Evolutionary conservation across 2,888 invertebrate species (phyloP), one percentile per base, ranked within the genome.

Genomic region (Leptopterna dolabrata): DNA sequence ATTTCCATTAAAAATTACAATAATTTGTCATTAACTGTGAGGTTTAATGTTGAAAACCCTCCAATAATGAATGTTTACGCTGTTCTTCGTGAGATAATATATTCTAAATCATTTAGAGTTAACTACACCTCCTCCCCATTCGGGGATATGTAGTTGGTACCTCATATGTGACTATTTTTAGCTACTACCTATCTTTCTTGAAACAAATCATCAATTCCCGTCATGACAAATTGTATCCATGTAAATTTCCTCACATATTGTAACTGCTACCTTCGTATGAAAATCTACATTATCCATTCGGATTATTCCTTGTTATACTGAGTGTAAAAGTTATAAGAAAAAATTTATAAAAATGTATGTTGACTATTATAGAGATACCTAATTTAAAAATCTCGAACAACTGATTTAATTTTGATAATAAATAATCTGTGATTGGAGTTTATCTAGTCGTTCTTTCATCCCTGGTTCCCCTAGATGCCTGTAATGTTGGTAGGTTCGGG

Each of bases 391-490:
- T 55, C 27, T 82, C 55, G 81, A 63, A 82, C 51, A 63, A 82
- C 81, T 41, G 81, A 82, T 82, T 82, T 82, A 82, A 82, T 82
- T 82, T 82, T 82, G 81, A 82, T 82, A 82, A 82, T 82, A 82
- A 82, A 82, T 82, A 82, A 82, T 82, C 78, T 82, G 81, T 63
- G 81, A 82, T 63, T 51, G 81, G 47, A 55, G 0, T 43, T 51
- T 16, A 36, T 36, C 7, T 2, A 36, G 36, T 36, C 4, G 36
- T 36, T 7, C 36, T 36, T 36, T 36, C 7, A 7, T 36, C 36
- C 36, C 4, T 36, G 2, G 2, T 4, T 36, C 7, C 4, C 36
- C 36, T 36, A 36, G 2, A 4, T 36, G 7, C n/a, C n/a, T n/a
- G n/a, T n/a, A n/a, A n/a, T n/a, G n/a, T n/a, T n/a, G n/a, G n/a